These are phyloP conservation scores for Pocota personata DNA, from an alignment of 2,888 invertebrate species.

Conservation along the genomic window DNA sequence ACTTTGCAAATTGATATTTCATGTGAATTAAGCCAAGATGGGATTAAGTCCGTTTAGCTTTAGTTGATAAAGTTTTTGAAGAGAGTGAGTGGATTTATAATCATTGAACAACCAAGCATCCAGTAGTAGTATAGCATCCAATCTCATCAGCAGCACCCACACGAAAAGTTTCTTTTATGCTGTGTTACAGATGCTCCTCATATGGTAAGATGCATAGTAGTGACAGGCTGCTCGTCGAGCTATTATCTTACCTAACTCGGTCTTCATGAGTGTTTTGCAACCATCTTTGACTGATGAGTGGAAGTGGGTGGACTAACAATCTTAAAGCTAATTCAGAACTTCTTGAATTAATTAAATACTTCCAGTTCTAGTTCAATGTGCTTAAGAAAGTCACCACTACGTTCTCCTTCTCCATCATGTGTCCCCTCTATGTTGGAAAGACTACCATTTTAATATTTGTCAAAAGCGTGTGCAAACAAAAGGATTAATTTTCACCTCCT, in stretches of 20 bases:
- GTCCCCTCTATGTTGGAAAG: background rate
- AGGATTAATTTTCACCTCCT: background rate
- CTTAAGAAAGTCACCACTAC: background rate
- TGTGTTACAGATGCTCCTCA: conserved; percentile 43
- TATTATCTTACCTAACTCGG: conserved; percentile 18
- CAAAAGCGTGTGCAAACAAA: background rate
- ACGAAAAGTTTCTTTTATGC: conserved; percentile 32
- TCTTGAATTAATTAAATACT: conserved; percentile 41
- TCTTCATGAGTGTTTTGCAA: background rate
- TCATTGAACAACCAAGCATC: conserved; percentile 36
- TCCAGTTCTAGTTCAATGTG: conserved; percentile 21
- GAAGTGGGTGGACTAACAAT: conserved; percentile 16
- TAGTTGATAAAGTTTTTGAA: conserved; percentile 64
- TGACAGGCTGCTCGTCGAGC: background rate
- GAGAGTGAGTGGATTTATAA: conserved; percentile 51
- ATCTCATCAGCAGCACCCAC: conserved; percentile 16
- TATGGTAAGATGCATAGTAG: conserved; percentile 17
- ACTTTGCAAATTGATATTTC: conserved; percentile 69
- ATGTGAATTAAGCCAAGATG: conserved; percentile 69
- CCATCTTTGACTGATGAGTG: conserved; percentile 30
- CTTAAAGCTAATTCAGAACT: conserved; percentile 32
- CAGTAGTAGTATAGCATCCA: background rate
- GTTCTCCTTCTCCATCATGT: background rate
- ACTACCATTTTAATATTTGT: background rate
- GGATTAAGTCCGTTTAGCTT: conserved; percentile 69